Evolutionary conservation across 2,113 vertebrate genomes (phyloP).

Genomic region (Macroglossus sobrinus): DNA sequence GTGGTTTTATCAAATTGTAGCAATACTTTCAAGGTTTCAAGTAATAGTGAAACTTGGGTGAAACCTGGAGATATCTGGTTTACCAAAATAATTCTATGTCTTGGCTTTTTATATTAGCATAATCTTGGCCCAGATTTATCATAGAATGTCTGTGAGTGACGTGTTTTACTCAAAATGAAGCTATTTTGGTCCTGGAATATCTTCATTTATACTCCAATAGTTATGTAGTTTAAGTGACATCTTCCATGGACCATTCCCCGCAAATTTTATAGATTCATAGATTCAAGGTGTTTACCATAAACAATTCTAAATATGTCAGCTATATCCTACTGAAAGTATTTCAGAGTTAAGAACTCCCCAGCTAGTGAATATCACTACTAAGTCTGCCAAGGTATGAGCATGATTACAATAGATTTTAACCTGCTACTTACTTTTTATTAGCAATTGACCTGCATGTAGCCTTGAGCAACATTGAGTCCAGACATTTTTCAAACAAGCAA

Average conservation of each 20-base stretch:
- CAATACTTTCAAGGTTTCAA: neutral
- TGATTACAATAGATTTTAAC: neutral
- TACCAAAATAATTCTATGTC: neutral
- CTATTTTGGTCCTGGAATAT: neutral
- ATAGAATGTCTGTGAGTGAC: neutral
- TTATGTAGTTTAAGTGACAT: neutral
- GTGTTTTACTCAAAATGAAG: neutral
- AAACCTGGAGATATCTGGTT: neutral
- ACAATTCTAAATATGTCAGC: neutral
- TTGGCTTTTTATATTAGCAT: neutral
- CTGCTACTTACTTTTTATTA: neutral
- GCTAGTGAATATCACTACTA: neutral
- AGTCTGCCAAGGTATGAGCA: neutral
- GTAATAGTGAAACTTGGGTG: accelerated
- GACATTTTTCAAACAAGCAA: neutral
- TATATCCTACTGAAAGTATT: neutral
- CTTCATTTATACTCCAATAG: neutral
- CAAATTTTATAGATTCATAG: neutral
- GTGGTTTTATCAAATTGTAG: neutral
- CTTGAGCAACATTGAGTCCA: neutral
- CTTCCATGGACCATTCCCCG: neutral
- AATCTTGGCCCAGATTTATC: neutral
- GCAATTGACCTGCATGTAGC: neutral
- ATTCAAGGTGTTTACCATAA: neutral
- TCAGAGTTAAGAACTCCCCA: neutral